phyloP scores from a whole-genome alignment of 2,797 vertebrate genomes.

The Eulemur rubriventer region DNA sequence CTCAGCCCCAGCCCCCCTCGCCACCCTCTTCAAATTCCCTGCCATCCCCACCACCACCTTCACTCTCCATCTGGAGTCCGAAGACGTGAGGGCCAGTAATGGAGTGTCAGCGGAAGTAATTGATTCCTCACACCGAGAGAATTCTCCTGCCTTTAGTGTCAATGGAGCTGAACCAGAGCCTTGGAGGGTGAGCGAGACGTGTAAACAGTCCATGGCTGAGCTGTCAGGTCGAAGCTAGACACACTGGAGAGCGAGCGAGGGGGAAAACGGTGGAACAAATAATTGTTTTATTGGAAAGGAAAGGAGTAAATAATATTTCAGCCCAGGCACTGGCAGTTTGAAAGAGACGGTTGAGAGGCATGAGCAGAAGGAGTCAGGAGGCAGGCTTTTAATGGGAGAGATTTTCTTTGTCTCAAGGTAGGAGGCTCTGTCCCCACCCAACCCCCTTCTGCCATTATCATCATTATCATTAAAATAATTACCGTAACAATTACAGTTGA shows the following conservation, averaged over 20 bases:
- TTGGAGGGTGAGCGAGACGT: constrained; percentile 83
- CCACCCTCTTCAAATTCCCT: constrained; percentile 46
- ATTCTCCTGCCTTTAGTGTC: constrained; percentile 85
- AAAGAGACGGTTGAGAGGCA: neutral
- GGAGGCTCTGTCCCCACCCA: constrained; percentile 28
- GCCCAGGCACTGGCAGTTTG: constrained; percentile 58
- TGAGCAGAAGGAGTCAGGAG: neutral
- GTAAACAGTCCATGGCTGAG: constrained; percentile 85
- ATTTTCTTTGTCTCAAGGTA: constrained; percentile 70
- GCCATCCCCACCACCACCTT: constrained; percentile 52
- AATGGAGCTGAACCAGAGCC: constrained; percentile 85
- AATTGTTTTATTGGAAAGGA: constrained; percentile 76
- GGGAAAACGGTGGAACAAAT: constrained; percentile 76
- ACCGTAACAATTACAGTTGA: constrained; percentile 79
- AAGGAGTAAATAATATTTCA: constrained; percentile 76
- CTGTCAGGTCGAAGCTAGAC: constrained; percentile 82
- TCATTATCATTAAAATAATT: constrained; percentile 82
- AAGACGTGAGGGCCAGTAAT: constrained; percentile 82
- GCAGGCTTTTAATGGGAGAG: constrained; percentile 23
- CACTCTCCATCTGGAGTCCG: constrained; percentile 79
- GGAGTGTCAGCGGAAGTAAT: constrained; percentile 87
- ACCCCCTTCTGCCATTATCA: constrained; percentile 65
- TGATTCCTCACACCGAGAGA: constrained; percentile 85
- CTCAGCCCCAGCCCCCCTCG: neutral
- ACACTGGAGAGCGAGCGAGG: neutral